Conservation (phyloP, 2,888 invertebrate genomes). For the Pseudanteris insignis region DNA sequence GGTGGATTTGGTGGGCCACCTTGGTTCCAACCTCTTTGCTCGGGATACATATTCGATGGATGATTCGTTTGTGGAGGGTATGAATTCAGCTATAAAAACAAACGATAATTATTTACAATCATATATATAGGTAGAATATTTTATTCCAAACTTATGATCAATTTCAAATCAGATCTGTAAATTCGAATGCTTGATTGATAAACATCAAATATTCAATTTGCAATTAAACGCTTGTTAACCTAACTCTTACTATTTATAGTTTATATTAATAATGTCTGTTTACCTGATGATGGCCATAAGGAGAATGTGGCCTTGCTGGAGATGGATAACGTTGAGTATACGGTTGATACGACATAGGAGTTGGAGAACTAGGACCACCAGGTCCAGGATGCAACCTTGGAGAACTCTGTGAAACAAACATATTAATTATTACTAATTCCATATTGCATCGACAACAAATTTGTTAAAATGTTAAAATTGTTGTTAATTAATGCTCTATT, state of each 20-base stretch:
- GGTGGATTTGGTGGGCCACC: slow-evolving; percentile 61
- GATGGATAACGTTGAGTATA: slow-evolving; percentile 65
- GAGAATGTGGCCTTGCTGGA: slow-evolving; percentile 63
- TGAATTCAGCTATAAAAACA: slow-evolving; percentile 57
- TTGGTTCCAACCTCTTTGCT: slow-evolving; percentile 64
- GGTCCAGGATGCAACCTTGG: slow-evolving; percentile 64
- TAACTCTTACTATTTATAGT: too few species aligned
- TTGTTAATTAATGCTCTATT: too few species aligned
- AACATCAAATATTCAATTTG: slow-evolving; percentile 1
- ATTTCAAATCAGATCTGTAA: too few species aligned
- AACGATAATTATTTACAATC: background rate
- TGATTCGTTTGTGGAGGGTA: slow-evolving; percentile 61
- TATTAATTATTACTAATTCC: slow-evolving; percentile 1
- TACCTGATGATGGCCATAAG: slow-evolving; percentile 64
- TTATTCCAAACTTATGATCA: too few species aligned
- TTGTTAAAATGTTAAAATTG: too few species aligned
- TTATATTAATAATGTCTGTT: too few species aligned
- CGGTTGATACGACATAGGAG: slow-evolving; percentile 65
- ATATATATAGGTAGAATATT: too few species aligned
- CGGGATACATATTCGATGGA: slow-evolving; percentile 61
- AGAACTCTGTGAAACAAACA: slow-evolving; percentile 54
- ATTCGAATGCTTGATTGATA: too few species aligned
- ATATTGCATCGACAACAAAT: background rate
- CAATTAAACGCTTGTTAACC: too few species aligned
- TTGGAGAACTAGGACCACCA: slow-evolving; percentile 64